Evolutionary conservation across 2,888 invertebrate species (phyloP), one percentile per base, ranked within the genome.

Genomic region (Odiellus spinosus): DNA sequence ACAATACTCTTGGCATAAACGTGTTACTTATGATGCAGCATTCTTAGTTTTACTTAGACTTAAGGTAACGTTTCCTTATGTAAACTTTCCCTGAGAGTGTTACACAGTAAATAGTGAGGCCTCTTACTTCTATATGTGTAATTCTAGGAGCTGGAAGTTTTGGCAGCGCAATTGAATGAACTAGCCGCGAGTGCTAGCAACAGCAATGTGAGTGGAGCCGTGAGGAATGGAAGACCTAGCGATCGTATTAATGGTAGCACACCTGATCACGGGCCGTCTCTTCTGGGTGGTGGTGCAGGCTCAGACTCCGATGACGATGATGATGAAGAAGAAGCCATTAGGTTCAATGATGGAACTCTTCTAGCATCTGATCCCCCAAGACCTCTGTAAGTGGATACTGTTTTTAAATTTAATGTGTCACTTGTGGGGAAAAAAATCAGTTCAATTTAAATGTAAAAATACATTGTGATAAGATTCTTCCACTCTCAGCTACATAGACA

Each of bases 301-400:
- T 60, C 61, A 33, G 61, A 59, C 47, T 61, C 61, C 32, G 62
- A 52, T 52, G 47, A 47, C 39, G 50, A 50, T 20, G 58, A 59
- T 50, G 58, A 63, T 49, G 58, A 62, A 53, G 60, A 63, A 54
- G 58, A 83, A 48, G 38, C 15, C 14, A 15, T 17, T 38, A 18
- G 15, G 15, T 18, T 17, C 15, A 38, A 88, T 61, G 93, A 95
- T 68, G 95, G 93, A 53, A 93, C 95, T 2, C 73, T 95, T 47
- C 74, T 91, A 46, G 93, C 93, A 52, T 91, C 91, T 61, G 95
- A 95, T 71, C 91, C 93, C 47, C 90, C 93, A 17, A 85, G 91
- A 67, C 93, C 38, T 17, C 38, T 38, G 38, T 38, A 38, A 17
- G 38, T 38, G 2, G 10, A 2, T n/a, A n/a, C n/a, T n/a, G n/a